Evolutionary conservation across 1,140 invertebrate genomes (phyloP), one percentile per base, ranked within the genome.

Genomic region (Triops cancriformis): DNA sequence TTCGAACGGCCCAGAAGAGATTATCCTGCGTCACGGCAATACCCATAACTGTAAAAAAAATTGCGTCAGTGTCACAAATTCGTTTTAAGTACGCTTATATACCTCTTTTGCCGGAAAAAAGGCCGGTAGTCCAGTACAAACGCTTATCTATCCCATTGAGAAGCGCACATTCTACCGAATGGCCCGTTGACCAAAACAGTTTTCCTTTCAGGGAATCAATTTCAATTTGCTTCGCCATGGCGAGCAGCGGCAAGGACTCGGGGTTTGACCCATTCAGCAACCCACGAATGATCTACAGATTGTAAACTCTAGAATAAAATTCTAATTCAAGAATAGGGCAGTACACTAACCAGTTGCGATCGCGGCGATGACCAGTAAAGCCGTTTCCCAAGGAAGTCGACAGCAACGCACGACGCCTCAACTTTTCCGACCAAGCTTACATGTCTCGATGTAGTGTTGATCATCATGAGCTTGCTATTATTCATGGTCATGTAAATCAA

Each of bases 341-440:
- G 18, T n/a, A 64, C 18, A 14, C 14, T 64, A 64, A 73, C 78
- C 76, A 51, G 45, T 78, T 94, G 92, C 82, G 92, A 90, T 83
- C 92, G 92, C 12, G 91, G 90, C 85, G 92, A 93, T 0, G 93
- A 92, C 94, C 94, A 97, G 82, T 97, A 97, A 0, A 98, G 83
- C 82, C 93, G 92, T 31, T 90, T 90, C 0, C 93, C 93, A 37
- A 96, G 89, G 93, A 93, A 96, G 82, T 98, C 95, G 1, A 96
- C 90, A 0, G 93, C 92, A 26, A 97, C 87, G 80, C 90, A 91
- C 0, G 90, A 89, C 1, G 93, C 93, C 72, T 91, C 88, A 78
- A 91, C 88, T 81, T 90, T 89, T 10, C 85, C 83, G 80, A 91
- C 85, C 23, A 86, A 83, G 11, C 87, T 89, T 18, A 87, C 83